Conservation (phyloP, 2,113 vertebrate species). For the Pundamilia nyererei region DNA sequence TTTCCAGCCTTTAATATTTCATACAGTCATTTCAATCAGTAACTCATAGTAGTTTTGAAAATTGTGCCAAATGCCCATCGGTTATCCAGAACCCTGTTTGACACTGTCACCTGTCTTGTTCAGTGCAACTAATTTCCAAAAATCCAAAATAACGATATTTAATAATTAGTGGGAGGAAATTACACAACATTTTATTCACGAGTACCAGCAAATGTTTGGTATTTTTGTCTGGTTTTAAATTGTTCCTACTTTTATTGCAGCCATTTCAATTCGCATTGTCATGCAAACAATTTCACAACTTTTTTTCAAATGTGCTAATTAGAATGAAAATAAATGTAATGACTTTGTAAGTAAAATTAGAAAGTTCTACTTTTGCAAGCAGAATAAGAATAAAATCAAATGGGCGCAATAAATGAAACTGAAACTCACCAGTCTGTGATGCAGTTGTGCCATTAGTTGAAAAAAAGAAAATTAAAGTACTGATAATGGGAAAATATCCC, state of each 20-base stretch:
- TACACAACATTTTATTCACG: neutral
- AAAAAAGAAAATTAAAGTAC: neutral
- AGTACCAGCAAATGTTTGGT: neutral
- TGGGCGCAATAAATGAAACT: neutral
- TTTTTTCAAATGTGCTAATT: neutral
- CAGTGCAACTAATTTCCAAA: neutral
- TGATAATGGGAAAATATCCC: slow-evolving; percentile 18
- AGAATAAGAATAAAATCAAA: neutral
- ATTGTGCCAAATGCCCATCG: neutral
- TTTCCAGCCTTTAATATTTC: neutral
- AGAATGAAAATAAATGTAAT: neutral
- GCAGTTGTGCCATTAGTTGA: neutral
- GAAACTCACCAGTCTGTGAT: neutral
- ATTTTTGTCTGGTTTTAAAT: neutral
- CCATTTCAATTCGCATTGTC: neutral
- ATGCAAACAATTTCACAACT: neutral
- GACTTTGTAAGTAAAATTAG: neutral
- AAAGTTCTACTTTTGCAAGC: neutral
- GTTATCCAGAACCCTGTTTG: neutral
- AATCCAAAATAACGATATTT: neutral
- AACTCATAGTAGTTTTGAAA: neutral
- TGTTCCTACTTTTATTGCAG: neutral
- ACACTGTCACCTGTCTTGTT: neutral
- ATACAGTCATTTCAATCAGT: neutral
- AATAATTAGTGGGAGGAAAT: neutral